phyloP scores from a whole-genome alignment of 2,113 vertebrate species.

The Sinocyclocheilus anshuiensis region DNA sequence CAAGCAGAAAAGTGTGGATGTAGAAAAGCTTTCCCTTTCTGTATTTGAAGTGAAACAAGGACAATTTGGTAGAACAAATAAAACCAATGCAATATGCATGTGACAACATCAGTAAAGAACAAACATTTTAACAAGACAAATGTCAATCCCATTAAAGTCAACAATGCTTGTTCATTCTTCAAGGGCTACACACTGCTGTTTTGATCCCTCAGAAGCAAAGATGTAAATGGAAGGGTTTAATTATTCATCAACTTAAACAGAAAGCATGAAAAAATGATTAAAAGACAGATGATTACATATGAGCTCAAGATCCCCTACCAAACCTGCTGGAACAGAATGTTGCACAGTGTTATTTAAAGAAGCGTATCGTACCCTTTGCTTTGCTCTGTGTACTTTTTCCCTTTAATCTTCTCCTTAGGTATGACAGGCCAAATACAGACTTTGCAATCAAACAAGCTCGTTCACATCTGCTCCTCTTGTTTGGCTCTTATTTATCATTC shows the following conservation, averaged over 20 bases:
- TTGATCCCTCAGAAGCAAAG: conserved; percentile 23
- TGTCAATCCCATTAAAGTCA: background rate
- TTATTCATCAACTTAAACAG: conserved; percentile 42
- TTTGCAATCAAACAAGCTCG: conserved; percentile 18
- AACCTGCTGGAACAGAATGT: conserved; percentile 30
- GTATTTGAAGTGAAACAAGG: conserved; percentile 6
- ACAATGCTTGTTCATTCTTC: background rate
- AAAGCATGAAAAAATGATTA: conserved; percentile 21
- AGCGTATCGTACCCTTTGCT: background rate
- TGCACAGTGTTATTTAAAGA: conserved; percentile 11
- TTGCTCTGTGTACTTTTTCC: conserved; percentile 11
- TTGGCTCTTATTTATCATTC: background rate
- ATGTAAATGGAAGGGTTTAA: conserved; percentile 38
- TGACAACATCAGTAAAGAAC: background rate
- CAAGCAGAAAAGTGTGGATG: conserved; percentile 3
- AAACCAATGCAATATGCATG: background rate
- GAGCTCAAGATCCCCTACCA: conserved; percentile 48
- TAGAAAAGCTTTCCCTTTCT: background rate
- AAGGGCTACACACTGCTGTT: background rate
- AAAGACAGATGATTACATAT: conserved; percentile 56
- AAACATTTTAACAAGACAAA: conserved; percentile 1
- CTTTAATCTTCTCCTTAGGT: conserved; percentile 3
- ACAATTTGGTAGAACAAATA: background rate
- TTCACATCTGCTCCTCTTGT: background rate
- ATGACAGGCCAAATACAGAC: conserved; percentile 10